Evolutionary conservation across 2,113 vertebrate species (phyloP), one percentile per base, ranked within the genome.

Genomic region (Ahaetulla prasina): DNA sequence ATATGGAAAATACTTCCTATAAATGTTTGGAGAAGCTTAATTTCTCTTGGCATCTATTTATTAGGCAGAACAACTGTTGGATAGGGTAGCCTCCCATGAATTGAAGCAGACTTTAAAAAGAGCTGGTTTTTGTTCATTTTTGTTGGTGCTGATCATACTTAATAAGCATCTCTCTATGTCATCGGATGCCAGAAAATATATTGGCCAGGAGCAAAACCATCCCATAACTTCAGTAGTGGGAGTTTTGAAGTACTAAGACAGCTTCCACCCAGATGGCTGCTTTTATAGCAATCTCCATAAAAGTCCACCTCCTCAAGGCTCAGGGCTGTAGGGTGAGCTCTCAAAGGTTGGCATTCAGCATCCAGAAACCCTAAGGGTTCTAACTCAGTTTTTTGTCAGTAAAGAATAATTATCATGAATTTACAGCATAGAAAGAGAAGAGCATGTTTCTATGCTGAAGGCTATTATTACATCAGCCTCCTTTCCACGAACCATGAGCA

Each of bases 81-180:
- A 57, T 60, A 39, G 57, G 47, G 57, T 88, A 85, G 35, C 52
- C 52, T 43, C 30, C 35, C 35, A 8, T 27, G 14, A 23, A 85
- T 89, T 14, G 57, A 60, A 92, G 74, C 45, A 50, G 53, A 39
- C 25, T 92, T 45, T 23, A 49, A n/a, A 30, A 92, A 27, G 45
- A 39, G 22, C 10, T 85, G 45, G 43, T 54, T 85, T 68, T 35
- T 68, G 63, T 68, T 55, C 80, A 91, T 84, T 3, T 57, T 92
- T 88, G 90, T 8, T n/a, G 54, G 45, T 68, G 39, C 52, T 88
- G 39, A 88, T 68, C 14, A 85, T 74, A 57, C 45, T 89, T 91
- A 88, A 91, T 93, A 90, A 90, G 25, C 92, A 92, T 93, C 92
- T 84, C 86, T 91, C 93, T 49, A 93, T 91, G 89, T 91, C 92